These are phyloP conservation scores for Eupristina koningsbergeri DNA, from an alignment of 1,140 invertebrate species.

Conservation along the genomic window DNA sequence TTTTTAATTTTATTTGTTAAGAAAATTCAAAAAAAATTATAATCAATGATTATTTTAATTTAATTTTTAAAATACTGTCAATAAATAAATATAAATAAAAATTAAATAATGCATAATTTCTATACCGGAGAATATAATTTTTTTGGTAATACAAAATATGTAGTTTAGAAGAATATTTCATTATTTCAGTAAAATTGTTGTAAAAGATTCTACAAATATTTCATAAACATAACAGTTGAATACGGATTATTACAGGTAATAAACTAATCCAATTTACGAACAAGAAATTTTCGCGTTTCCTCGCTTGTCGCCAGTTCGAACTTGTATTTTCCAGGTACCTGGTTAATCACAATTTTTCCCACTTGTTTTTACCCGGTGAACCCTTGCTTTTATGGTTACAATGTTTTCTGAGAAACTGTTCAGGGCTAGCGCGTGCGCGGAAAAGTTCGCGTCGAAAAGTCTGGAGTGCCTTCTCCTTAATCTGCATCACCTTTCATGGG, in stretches of 20 bases:
- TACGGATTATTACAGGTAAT: neutral
- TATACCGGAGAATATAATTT: too few relatives aligned
- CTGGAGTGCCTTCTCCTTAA: too few relatives aligned
- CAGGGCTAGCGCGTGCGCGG: neutral
- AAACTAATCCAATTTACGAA: neutral
- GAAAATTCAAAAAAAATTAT: too few relatives aligned
- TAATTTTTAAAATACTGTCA: too few relatives aligned
- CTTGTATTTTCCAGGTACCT: neutral
- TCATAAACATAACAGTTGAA: neutral
- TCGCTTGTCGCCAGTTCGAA: neutral
- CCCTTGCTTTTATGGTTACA: neutral
- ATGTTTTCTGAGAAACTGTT: neutral
- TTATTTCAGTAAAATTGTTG: too few relatives aligned
- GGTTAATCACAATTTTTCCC: neutral
- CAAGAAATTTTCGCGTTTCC: conserved; percentile 5
- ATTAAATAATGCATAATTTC: too few relatives aligned
- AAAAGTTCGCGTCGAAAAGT: conserved; percentile 1
- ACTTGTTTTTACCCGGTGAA: too few relatives aligned
- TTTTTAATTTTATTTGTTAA: too few relatives aligned
- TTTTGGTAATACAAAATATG: too few relatives aligned
- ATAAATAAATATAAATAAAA: too few relatives aligned
- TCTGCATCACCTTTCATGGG: neutral
- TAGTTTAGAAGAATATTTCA: too few relatives aligned
- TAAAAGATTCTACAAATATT: neutral
- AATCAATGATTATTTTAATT: too few relatives aligned